Base-by-base conservation (phyloP, 2,888 invertebrate genomes). In the Hydraecia micacea region DNA sequence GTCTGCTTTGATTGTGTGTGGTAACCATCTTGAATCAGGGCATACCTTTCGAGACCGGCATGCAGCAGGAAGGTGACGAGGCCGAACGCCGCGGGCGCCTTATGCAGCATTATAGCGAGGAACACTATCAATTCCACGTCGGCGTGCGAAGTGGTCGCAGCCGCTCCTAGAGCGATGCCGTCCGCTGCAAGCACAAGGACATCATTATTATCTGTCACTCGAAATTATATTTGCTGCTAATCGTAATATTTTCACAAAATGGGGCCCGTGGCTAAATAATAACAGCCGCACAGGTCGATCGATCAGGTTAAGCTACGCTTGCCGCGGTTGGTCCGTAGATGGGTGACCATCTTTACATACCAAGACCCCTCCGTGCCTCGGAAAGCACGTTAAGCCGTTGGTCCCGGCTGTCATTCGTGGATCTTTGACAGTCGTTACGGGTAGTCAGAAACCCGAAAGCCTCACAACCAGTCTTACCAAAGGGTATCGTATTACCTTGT, bases 21-120 rank as follows among this genome's bases (percentile, higher is more conserved):
- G 32, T 9, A 69, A 15, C 15, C 9, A 25, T 1, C 49, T 52
- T 8, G n/a, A 70, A 36, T 2, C 9, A n/a, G 55, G 18, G 5
- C 75, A 18, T 93, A 97, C 93, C 98, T 97, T 86, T 99, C 99
- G 49, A 99, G 97, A 11, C 99, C 99, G 91, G 99, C 99, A 93
- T 99, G 99, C 84, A 99, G 95, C 65, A 99, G 97, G 94, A 99
- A 99, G n/a, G 99, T 99, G 62, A 99, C 99, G 28, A 99, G 97
- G 0, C 99, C 99, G 97, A 99, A 99, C 0, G 99, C 99, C 7
- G 99, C 99, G 0, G 99, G 99, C 0, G 99, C 99, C 97, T 99
- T 99, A 92, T 99, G 99, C 74, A 99, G 95, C 99, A 99, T 99
- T 87, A 99, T 99, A 7, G 99, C 99, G 52, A 99, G 93, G 95